These are phyloP conservation scores for Gymnodraco acuticeps DNA, from an alignment of 2,797 vertebrate genomes.

Conservation along the genomic window DNA sequence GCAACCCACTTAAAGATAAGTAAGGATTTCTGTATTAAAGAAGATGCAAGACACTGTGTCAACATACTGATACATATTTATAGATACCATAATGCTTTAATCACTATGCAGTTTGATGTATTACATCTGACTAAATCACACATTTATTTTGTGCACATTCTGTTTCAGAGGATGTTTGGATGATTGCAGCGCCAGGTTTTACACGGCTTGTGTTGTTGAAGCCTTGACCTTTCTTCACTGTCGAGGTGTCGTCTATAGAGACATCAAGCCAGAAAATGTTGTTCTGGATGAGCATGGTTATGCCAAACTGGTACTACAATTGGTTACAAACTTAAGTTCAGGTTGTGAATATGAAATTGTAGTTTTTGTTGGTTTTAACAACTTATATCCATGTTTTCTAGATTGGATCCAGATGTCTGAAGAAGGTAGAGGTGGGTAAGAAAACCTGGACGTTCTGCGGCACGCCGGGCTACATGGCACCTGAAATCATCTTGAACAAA, in stretches of 20 bases:
- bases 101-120: conserved; percentile 13
- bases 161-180: conserved; percentile 80
- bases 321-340: background rate
- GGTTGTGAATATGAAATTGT: background rate
- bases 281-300: conserved; percentile 83
- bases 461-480: conserved; percentile 83
- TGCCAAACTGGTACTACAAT: conserved; percentile 83
- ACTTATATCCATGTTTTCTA: conserved; percentile 43
- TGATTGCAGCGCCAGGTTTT: conserved; percentile 79
- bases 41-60: conserved; percentile 9
- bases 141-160: background rate
- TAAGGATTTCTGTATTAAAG: conserved; percentile 47
- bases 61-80: conserved; percentile 9
- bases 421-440: conserved; percentile 77
- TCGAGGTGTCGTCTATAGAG: conserved; percentile 80
- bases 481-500: conserved; percentile 84
- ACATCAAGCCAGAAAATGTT: conserved; percentile 86
- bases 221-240: conserved; percentile 82
- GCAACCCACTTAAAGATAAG: conserved; percentile 81
- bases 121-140: background rate
- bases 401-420: conserved; percentile 83
- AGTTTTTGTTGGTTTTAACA: background rate
- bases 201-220: conserved; percentile 83
- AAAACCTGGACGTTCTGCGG: conserved; percentile 88
- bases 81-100: conserved; percentile 3